These are phyloP conservation scores for Watsonalla binaria DNA, from an alignment of 2,888 invertebrate genomes.

Conservation along the genomic window DNA sequence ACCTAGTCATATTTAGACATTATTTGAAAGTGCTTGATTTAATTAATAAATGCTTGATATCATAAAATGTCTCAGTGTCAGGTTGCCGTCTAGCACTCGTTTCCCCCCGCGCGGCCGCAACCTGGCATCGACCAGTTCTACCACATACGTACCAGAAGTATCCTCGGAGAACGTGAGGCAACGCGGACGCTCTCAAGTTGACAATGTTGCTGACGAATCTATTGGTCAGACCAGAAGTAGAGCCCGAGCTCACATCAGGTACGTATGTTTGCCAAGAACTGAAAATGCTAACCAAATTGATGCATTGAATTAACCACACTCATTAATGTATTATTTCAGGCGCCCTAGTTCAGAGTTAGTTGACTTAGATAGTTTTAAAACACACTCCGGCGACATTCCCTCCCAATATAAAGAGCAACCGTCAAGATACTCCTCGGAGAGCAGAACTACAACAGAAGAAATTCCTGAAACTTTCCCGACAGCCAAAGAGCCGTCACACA, in stretches of 20 bases:
- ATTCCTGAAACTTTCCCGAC: conserved; percentile 64
- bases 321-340: conserved; percentile 47
- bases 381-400: conserved; percentile 80
- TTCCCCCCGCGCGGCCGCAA: conserved; percentile 86
- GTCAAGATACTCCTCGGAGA: conserved; percentile 67
- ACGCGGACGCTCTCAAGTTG: conserved; percentile 60
- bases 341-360: conserved; percentile 89
- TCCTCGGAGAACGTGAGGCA: conserved; percentile 65
- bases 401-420: conserved; percentile 74
- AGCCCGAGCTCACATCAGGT: conserved; percentile 81
- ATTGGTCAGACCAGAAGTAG: conserved; percentile 72
- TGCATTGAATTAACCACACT: conserved; percentile 5
- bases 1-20: not conserved
- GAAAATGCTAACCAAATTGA: not conserved
- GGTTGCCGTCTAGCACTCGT: conserved; percentile 90
- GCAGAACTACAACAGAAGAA: conserved; percentile 73
- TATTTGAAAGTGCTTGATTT: conserved; percentile 39
- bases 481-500: conserved; percentile 44
- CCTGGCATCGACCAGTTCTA: conserved; percentile 62
- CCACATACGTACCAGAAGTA: conserved; percentile 67
- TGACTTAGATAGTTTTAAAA: conserved; percentile 90
- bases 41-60: conserved; percentile 18
- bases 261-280: conserved; percentile 8
- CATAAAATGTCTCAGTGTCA: conserved; percentile 33
- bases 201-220: conserved; percentile 70